A percentile compares a stretch with the other conserved stretches of the same genome.
Evolutionary conservation across 1,140 invertebrate genomes (phyloP).

Genomic region (Hermetia illucens): DNA sequence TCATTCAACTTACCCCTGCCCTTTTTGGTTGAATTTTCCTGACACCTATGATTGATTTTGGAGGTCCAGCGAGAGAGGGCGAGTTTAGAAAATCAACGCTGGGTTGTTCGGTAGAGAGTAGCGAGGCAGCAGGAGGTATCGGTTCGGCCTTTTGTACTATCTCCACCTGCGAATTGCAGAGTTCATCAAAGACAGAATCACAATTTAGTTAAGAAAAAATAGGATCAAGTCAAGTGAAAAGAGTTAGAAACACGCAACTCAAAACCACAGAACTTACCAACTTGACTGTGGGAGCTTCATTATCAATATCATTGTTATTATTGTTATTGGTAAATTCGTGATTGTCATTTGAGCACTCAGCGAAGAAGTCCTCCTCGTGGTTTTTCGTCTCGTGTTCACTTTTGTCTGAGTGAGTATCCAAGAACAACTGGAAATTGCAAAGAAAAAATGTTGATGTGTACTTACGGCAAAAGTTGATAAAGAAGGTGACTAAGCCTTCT

Average conservation of each 20-base stretch:
- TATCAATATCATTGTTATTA: slow-evolving; percentile 15
- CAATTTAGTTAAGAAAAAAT: background rate
- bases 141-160: slow-evolving; percentile 10
- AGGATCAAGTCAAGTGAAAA: no score
- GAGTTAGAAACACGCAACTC: no score
- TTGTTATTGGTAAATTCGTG: slow-evolving; percentile 19
- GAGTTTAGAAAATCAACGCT: slow-evolving; percentile 31
- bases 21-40: slow-evolving; percentile 49
- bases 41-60: slow-evolving; percentile 39
- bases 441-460: background rate
- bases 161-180: slow-evolving; percentile 12
- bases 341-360: slow-evolving; percentile 43
- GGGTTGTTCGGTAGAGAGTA: slow-evolving; percentile 13
- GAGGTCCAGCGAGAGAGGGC: slow-evolving; percentile 9
- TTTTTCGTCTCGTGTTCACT: slow-evolving; percentile 31
- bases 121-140: slow-evolving; percentile 9
- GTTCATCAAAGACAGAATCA: background rate
- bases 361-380: slow-evolving; percentile 72
- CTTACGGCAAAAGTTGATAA: background rate
- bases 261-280: slow-evolving; percentile 6
- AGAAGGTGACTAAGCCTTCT: no score
- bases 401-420: slow-evolving; percentile 38
- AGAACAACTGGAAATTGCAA: slow-evolving; percentile 40
- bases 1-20: slow-evolving; percentile 38
- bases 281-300: background rate